A percentile compares a stretch with the other conserved stretches of the same genome.
phyloP scores from a whole-genome alignment of 2,113 vertebrate genomes.

The Cnemophilus loriae region DNA sequence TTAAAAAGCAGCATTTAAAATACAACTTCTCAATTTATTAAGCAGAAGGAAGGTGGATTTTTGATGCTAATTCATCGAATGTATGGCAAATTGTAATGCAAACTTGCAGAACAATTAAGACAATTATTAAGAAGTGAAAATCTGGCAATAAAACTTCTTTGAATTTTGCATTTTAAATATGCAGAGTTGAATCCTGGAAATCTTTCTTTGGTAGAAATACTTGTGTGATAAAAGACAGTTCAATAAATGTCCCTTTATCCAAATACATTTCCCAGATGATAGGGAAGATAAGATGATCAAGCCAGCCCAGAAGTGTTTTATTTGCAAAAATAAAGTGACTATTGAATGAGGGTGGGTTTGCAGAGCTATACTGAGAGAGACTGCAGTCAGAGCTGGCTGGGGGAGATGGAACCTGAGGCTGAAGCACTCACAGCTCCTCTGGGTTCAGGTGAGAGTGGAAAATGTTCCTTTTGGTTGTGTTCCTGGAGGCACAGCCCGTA shows the following conservation, averaged over 20 bases:
- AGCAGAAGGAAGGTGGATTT: background rate
- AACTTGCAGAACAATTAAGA: constrained; percentile 21
- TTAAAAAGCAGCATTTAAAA: background rate
- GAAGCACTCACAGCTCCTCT: background rate
- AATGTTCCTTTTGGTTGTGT: background rate
- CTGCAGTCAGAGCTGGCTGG: background rate
- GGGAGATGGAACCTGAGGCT: background rate
- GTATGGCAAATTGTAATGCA: background rate
- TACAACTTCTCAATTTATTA: background rate
- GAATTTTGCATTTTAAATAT: constrained; percentile 40
- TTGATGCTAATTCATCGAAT: background rate
- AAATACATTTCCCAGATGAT: constrained; percentile 23
- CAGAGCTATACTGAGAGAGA: background rate
- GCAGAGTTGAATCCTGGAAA: background rate
- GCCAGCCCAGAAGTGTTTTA: background rate
- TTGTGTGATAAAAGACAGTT: constrained; percentile 34
- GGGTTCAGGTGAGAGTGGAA: background rate
- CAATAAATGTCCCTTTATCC: constrained; percentile 19
- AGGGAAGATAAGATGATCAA: constrained; percentile 23
- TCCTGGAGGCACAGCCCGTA: background rate
- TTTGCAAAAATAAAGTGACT: background rate
- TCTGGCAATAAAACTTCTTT: constrained; percentile 29
- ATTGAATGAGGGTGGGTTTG: background rate
- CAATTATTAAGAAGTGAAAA: constrained; percentile 11
- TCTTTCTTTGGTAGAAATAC: constrained; percentile 22